A percentile compares a stretch with the other conserved stretches of the same genome.
phyloP scores from a whole-genome alignment of 2,797 vertebrate species.

The Syngnathus rostellatus region DNA sequence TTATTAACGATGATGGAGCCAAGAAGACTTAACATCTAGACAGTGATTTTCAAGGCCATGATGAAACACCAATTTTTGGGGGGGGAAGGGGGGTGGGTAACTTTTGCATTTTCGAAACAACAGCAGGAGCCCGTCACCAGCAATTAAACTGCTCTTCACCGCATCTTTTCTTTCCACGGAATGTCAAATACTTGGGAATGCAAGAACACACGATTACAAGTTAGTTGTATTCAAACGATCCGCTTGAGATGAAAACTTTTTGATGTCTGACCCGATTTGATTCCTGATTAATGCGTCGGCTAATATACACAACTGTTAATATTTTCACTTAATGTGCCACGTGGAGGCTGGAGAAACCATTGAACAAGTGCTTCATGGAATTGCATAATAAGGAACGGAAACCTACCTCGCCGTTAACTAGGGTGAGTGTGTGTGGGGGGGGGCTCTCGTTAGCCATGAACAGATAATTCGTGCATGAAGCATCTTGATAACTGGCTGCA shows the following conservation, averaged over 20 bases:
- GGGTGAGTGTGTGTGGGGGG: neutral
- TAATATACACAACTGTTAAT: conserved; percentile 25
- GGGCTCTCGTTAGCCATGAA: neutral
- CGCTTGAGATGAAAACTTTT: conserved; percentile 2
- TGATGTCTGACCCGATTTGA: conserved; percentile 24
- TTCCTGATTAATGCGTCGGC: conserved; percentile 22
- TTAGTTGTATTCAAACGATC: neutral
- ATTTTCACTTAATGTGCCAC: conserved; percentile 26
- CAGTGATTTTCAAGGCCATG: neutral
- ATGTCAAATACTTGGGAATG: conserved; percentile 54
- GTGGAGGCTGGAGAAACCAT: conserved; percentile 20
- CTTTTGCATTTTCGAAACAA: neutral
- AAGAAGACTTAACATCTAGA: neutral
- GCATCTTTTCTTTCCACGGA: conserved; percentile 39
- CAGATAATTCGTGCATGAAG: conserved; percentile 14
- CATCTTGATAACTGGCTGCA: conserved; percentile 16
- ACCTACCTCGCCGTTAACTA: conserved; percentile 20
- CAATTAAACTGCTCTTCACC: conserved; percentile 10
- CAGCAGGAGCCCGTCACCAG: neutral
- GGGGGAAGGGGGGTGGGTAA: neutral
- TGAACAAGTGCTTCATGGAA: conserved; percentile 51
- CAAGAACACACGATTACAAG: conserved; percentile 14
- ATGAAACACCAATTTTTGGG: conserved; percentile 7
- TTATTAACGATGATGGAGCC: conserved; percentile 2
- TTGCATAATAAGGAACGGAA: conserved; percentile 59